phyloP scores from a whole-genome alignment of 2,888 invertebrate species.

The Furcula furcula region DNA sequence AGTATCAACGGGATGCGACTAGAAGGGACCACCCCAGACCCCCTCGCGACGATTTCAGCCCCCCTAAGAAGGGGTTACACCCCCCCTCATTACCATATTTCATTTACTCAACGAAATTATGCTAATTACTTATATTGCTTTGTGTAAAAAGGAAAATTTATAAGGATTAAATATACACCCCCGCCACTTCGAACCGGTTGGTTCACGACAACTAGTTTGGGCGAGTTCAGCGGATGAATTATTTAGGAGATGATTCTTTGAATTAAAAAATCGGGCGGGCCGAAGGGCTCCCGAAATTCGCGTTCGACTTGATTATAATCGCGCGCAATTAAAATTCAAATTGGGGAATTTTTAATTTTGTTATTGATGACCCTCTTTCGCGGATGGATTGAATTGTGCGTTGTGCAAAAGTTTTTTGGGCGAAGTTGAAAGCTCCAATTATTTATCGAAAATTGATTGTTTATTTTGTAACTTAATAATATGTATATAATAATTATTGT shows the following conservation, averaged over 20 bases:
- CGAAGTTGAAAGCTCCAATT: constrained; percentile 50
- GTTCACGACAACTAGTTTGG: constrained; percentile 60
- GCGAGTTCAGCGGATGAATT: constrained; percentile 64
- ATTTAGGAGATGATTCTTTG: constrained; percentile 66
- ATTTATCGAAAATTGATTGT: constrained; percentile 57
- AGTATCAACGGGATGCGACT: constrained; percentile 78
- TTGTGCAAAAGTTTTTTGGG: constrained; percentile 66
- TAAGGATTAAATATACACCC: constrained; percentile 80
- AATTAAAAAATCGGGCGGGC: constrained; percentile 53
- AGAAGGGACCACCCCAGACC: constrained; percentile 58
- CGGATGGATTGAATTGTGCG: constrained; percentile 61
- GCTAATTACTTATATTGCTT: constrained; percentile 83
- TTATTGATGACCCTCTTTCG: constrained; percentile 76
- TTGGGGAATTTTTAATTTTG: constrained; percentile 79
- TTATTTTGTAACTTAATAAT: constrained; percentile 42
- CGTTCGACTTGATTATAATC: constrained; percentile 75
- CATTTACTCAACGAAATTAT: constrained; percentile 83
- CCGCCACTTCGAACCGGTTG: constrained; percentile 46
- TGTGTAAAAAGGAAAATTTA: constrained; percentile 82
- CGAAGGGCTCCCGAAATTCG: constrained; percentile 65
- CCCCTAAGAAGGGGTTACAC: constrained; percentile 66
- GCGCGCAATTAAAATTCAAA: constrained; percentile 80
- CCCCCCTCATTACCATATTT: constrained; percentile 80
- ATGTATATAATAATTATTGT: not conserved
- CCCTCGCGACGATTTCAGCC: constrained; percentile 44